phyloP scores from a whole-genome alignment of 2,888 invertebrate genomes.

The Nomada ferruginata region DNA sequence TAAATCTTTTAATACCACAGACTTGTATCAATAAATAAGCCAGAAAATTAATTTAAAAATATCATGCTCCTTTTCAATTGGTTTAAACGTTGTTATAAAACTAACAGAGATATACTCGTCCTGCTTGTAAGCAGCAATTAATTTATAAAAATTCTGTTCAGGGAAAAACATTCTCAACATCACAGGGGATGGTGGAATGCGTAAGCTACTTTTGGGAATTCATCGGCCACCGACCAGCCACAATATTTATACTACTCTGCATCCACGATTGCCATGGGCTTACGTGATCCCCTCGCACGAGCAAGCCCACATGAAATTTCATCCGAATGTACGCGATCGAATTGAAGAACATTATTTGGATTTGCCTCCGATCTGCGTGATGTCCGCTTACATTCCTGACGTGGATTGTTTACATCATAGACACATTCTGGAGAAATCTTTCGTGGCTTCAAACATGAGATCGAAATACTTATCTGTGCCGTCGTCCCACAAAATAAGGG shows the following conservation, averaged over 20 bases:
- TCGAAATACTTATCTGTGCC: slow-evolving; percentile 7
- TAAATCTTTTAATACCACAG: no score
- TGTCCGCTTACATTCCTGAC: slow-evolving; percentile 42
- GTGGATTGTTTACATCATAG: slow-evolving; percentile 50
- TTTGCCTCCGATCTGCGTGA: neutral
- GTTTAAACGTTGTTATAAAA: no score
- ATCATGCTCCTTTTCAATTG: no score
- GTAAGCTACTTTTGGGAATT: slow-evolving; percentile 35
- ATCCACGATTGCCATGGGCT: slow-evolving; percentile 61
- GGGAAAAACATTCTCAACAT: neutral
- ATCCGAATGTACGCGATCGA: slow-evolving; percentile 51
- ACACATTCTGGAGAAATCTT: slow-evolving; percentile 27
- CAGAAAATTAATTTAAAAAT: no score
- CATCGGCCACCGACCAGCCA: slow-evolving; percentile 33
- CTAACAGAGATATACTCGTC: no score
- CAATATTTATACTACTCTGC: slow-evolving; percentile 33
- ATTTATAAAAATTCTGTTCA: neutral
- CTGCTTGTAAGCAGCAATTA: no score
- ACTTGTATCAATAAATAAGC: no score
- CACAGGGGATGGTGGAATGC: slow-evolving; percentile 6
- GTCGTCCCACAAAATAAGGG: neutral
- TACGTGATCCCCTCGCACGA: slow-evolving; percentile 58
- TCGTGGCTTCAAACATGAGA: slow-evolving; percentile 38
- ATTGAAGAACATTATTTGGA: slow-evolving; percentile 45
- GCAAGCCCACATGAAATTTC: slow-evolving; percentile 47